Evolutionary conservation across 2,113 vertebrate genomes (phyloP), one percentile per base, ranked within the genome.

Genomic region (Sebastes fasciatus): DNA sequence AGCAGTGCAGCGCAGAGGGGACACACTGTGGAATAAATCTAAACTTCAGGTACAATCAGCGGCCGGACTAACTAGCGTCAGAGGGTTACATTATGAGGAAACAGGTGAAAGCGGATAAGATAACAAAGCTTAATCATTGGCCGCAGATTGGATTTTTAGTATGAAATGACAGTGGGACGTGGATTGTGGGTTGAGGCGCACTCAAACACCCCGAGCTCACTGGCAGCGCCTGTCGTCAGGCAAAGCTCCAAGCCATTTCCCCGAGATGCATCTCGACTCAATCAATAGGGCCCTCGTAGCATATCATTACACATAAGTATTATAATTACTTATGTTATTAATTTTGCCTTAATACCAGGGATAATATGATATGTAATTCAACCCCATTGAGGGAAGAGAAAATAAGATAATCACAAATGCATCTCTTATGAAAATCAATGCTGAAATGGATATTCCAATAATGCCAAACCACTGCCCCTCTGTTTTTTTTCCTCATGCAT

Each of bases 301-400:
- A 92, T 93, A 94, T 92, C 90, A 92, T 95, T 95, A 94, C 86
- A 92, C 89, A 89, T 92, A 94, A 95, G 90, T 90, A 93, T 94
- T 94, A 93, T 94, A 95, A 95, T 94, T 94, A 95, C 92, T 94
- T 89, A 86, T 91, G 91, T 94, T 95, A 95, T 95, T 95, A 95
- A 94, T 95, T 91, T 94, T 85, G 86, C 89, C 92, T 94, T 95
- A 94, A 95, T 95, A 94, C 87, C 85, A 74, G 86, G 87, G 91
- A 92, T 93, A 93, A 94, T 92, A 88, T 80, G 82, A 94, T 86
- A 92, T 90, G 91, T 94, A 94, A 94, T 95, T 94, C 93, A 91
- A 88, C 88, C 89, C 91, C 81, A 86, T 84, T 92, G 90, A 94
- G 92, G 89, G 89, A 92, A 92, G 84, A 77, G 82, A 93, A 93